phyloP scores from a whole-genome alignment of 1,140 invertebrate genomes.

The Stratiolaelaps scimitus region DNA sequence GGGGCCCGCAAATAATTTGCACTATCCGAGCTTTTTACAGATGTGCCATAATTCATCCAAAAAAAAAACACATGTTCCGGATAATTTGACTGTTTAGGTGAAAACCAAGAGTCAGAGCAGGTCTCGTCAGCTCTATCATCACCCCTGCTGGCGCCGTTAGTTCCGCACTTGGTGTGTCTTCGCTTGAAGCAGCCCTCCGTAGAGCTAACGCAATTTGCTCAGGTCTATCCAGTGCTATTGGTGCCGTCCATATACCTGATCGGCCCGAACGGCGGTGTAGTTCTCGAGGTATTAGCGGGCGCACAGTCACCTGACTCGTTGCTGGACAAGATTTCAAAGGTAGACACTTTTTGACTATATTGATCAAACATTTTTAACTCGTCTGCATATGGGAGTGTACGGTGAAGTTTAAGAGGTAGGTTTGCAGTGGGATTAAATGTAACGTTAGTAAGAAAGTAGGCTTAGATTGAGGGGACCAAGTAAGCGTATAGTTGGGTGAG shows the following conservation, averaged over 20 bases:
- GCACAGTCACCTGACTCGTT: not conserved
- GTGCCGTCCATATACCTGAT: conserved; percentile 18
- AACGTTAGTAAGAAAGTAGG: too few relatives aligned
- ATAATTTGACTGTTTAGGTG: not conserved
- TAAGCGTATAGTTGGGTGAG: too few relatives aligned
- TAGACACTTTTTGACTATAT: too few relatives aligned
- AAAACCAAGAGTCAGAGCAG: conserved; percentile 20
- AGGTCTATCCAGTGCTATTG: conserved; percentile 1
- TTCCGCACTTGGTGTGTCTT: not conserved
- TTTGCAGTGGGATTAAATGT: too few relatives aligned
- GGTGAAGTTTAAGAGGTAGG: too few relatives aligned
- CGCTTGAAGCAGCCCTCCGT: conserved; percentile 2
- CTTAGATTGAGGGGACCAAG: too few relatives aligned
- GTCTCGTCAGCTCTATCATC: not conserved
- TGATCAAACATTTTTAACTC: too few relatives aligned
- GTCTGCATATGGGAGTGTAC: too few relatives aligned
- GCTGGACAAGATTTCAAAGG: conserved; percentile 15
- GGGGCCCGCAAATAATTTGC: too few relatives aligned
- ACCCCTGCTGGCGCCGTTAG: not conserved
- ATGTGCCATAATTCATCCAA: too few relatives aligned
- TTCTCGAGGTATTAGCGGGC: conserved; percentile 8
- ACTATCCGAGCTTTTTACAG: too few relatives aligned
- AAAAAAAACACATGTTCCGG: too few relatives aligned
- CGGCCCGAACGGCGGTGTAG: conserved; percentile 1
- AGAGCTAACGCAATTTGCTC: conserved; percentile 15